Evolutionary conservation across 2,113 vertebrate species (phyloP), one percentile per base, ranked within the genome.

Genomic region (Malurus alboscapulatus): DNA sequence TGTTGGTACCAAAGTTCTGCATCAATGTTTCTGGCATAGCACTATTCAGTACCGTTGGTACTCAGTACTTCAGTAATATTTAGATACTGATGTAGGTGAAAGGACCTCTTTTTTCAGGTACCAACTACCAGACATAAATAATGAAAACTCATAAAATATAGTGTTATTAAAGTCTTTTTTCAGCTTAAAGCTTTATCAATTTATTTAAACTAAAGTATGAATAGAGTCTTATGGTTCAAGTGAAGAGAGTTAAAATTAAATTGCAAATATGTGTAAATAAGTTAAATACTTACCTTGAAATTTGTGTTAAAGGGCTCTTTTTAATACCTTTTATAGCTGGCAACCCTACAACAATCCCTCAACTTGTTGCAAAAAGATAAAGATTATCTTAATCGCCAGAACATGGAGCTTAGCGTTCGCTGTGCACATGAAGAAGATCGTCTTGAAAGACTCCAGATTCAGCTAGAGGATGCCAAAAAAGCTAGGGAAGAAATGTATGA

Each of bases 291-390:
- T 81, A 51, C 1, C 55, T 91, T 87, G 25, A 87, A 84, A 62
- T 71, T 83, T 1, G 1, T 55, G 42, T 82, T 93, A 38, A 84
- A 62, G 19, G 85, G 30, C 83, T 95, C 36, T 80, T 84, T 89
- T 89, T 79, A 87, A 88, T 74, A 51, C 44, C 17, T 81, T 94
- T 57, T 95, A 8, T 95, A 99, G 99, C 97, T 98, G 92, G 95
- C 97, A 82, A 97, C 98, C 17, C 93, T 98, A 95, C 98, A 98
- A 68, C 99, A 99, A 92, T 98, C 99, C 17, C 97, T 98, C 50
- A 98, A 97, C 54, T 97, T 99, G 45, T 96, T 99, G 42, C 98
- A 99, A 97, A 99, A 99, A 92, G 99, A 99, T 95, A 99, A 99
- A 95, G 99, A 99, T 17, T 99, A 99, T 87, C 98, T 99, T 47